phyloP scores from a whole-genome alignment of 1,140 invertebrate genomes.

The Hylaeus anthracinus region DNA sequence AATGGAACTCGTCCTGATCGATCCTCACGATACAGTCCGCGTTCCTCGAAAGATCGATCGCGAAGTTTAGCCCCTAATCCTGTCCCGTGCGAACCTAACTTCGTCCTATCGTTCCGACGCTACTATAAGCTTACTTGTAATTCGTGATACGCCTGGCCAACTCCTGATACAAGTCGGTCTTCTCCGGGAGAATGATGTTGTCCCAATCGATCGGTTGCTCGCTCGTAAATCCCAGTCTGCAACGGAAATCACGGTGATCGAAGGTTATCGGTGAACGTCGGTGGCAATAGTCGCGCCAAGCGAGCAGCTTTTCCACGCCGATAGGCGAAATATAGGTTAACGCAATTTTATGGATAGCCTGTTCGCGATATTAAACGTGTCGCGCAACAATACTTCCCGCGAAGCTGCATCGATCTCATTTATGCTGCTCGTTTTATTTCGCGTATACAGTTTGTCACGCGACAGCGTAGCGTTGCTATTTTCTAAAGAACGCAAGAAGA shows the following conservation, averaged over 20 bases:
- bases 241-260: slow-evolving; percentile 2
- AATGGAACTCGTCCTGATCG: slow-evolving; percentile 82
- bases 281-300: not conserved
- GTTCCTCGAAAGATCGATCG: slow-evolving; percentile 78
- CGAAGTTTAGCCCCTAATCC: slow-evolving; percentile 26
- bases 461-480: no score
- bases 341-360: not conserved
- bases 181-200: slow-evolving; percentile 80
- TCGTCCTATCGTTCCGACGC: slow-evolving; percentile 13
- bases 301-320: no score
- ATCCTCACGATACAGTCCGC: slow-evolving; percentile 83
- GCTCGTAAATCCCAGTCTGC: slow-evolving; percentile 80
- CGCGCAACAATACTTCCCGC: not conserved
- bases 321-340: not conserved
- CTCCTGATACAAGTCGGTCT: slow-evolving; percentile 82
- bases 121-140: slow-evolving; percentile 78
- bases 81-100: not conserved
- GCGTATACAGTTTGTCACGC: no score
- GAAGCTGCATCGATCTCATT: not conserved
- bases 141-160: slow-evolving; percentile 81
- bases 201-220: slow-evolving; percentile 81
- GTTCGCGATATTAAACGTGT: not conserved
- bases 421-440: not conserved
- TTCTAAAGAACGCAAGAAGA: no score
- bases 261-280: slow-evolving; percentile 31